Evolutionary conservation across 1,140 invertebrate species (phyloP).

Genomic region (Drosophila serrata): DNA sequence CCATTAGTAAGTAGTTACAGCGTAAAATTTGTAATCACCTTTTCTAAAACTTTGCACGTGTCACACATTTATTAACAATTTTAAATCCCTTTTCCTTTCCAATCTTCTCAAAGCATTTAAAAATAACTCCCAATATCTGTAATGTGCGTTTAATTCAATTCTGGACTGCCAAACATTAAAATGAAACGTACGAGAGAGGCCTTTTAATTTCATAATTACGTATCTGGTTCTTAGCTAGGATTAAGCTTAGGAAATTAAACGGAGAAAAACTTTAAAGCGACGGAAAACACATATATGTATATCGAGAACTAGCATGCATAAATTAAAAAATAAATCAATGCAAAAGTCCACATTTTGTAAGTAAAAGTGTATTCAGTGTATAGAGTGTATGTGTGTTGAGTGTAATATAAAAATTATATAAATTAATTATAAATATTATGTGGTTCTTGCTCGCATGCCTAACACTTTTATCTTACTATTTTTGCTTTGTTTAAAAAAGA

Average conservation of each 20-base stretch:
- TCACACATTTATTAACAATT: conserved; percentile 68
- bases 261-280: conserved; percentile 35
- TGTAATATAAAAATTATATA: conserved; percentile 66
- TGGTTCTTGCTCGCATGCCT: conserved; percentile 48
- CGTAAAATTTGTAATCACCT: conserved; percentile 40
- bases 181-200: conserved; percentile 64
- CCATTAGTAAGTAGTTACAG: conserved; percentile 52
- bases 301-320: conserved; percentile 41
- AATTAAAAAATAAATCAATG: conserved; percentile 41
- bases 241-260: conserved; percentile 29
- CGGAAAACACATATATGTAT: conserved; percentile 30
- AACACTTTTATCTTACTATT: conserved; percentile 81
- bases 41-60: conserved; percentile 71
- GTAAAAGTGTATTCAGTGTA: conserved; percentile 25
- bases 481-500: conserved; percentile 65
- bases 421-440: conserved; percentile 80
- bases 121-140: conserved; percentile 55
- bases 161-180: conserved; percentile 56
- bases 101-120: conserved; percentile 67
- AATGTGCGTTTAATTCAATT: conserved; percentile 51
- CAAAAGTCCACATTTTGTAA: conserved; percentile 26
- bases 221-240: conserved; percentile 72
- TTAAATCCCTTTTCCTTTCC: conserved; percentile 53
- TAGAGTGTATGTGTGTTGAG: conserved; percentile 49
- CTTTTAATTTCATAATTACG: conserved; percentile 75